Evolutionary conservation across 2,888 invertebrate species (phyloP).

Genomic region (Molanna angustata): DNA sequence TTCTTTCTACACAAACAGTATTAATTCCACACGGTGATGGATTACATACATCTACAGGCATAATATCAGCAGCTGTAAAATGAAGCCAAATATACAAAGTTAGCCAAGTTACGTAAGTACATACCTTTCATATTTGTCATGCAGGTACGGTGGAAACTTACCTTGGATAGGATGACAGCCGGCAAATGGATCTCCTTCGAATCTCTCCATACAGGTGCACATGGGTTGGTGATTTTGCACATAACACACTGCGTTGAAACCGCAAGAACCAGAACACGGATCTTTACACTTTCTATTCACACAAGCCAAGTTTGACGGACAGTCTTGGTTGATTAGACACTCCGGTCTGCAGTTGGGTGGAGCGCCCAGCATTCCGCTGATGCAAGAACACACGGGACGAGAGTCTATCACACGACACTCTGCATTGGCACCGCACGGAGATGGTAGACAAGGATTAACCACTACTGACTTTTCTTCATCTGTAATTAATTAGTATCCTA

Average conservation of each 20-base stretch:
- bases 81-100: slow-evolving; percentile 4
- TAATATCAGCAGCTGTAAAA: slow-evolving; percentile 47
- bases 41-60: slow-evolving; percentile 54
- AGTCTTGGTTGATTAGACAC: slow-evolving; percentile 76
- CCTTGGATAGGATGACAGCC: slow-evolving; percentile 64
- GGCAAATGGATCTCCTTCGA: slow-evolving; percentile 76
- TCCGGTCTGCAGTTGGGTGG: slow-evolving; percentile 78
- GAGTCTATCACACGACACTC: slow-evolving; percentile 59
- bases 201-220: slow-evolving; percentile 71
- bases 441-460: slow-evolving; percentile 63
- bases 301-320: slow-evolving; percentile 71
- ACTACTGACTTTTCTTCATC: no score
- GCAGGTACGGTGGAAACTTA: slow-evolving; percentile 40
- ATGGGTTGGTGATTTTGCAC: slow-evolving; percentile 74
- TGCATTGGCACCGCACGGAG: slow-evolving; percentile 69
- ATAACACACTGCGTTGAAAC: slow-evolving; percentile 70
- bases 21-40: slow-evolving; percentile 68
- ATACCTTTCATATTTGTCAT: no score
- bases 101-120: slow-evolving; percentile 12
- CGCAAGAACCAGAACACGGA: slow-evolving; percentile 74
- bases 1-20: slow-evolving; percentile 62
- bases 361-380: slow-evolving; percentile 70
- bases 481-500: no score
- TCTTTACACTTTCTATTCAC: slow-evolving; percentile 69
- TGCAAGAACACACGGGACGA: slow-evolving; percentile 70